Evolutionary conservation across 2,797 vertebrate species (phyloP).

Genomic region (Carcharodon carcharias): DNA sequence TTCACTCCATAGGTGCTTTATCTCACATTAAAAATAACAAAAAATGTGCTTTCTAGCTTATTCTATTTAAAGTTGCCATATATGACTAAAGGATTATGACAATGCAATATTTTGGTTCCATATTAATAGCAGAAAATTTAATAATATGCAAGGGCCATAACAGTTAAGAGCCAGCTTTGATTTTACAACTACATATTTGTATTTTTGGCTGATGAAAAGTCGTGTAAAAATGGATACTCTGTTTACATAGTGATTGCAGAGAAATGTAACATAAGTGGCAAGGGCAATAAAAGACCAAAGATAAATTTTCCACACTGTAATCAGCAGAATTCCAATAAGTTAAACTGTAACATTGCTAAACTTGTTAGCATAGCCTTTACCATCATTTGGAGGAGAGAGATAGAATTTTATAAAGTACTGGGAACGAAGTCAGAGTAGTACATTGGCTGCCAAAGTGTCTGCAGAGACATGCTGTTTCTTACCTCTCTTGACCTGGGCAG

Average conservation of each 20-base stretch:
- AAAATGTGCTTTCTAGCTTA: not conserved
- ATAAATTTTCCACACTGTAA: not conserved
- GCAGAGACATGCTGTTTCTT: not conserved
- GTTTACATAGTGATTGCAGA: not conserved
- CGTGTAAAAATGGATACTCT: not conserved
- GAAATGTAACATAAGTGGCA: not conserved
- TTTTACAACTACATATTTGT: not conserved
- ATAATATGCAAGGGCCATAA: too few species aligned
- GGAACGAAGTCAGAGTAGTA: not conserved
- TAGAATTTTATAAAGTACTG: not conserved
- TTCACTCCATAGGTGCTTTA: not conserved
- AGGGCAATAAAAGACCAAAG: not conserved
- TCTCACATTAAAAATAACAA: not conserved
- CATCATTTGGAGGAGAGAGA: not conserved
- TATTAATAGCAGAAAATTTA: not conserved
- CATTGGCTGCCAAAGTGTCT: not conserved
- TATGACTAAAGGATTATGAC: not conserved
- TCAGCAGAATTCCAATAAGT: not conserved
- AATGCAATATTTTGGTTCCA: not conserved
- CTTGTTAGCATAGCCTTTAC: not conserved
- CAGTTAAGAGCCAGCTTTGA: not conserved
- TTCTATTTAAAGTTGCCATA: not conserved
- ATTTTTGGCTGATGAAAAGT: not conserved
- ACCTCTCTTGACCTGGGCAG: not conserved
- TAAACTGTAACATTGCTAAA: not conserved